A percentile compares a stretch with the other conserved stretches of the same genome.
phyloP scores from a whole-genome alignment of 2,888 invertebrate species.

The Cerastoderma edule region DNA sequence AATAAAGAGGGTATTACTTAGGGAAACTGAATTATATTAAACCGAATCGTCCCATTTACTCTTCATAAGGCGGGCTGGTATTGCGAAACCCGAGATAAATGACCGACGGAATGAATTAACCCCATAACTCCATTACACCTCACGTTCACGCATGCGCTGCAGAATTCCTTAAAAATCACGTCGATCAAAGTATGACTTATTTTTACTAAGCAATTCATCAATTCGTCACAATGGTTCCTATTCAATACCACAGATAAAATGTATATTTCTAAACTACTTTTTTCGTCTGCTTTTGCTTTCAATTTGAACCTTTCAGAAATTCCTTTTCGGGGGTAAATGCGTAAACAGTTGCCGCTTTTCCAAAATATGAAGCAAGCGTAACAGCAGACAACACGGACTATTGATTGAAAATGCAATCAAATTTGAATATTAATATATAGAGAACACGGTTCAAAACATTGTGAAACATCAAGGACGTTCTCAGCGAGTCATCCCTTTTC shows the following conservation, averaged over 20 bases:
- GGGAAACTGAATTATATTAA: conserved; percentile 65
- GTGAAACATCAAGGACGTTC: no score
- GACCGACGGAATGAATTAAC: conserved; percentile 21
- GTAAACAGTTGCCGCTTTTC: no score
- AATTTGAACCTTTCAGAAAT: no score
- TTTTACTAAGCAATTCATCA: neutral
- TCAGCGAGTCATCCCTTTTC: no score
- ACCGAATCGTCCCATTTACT: conserved; percentile 55
- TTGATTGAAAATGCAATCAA: no score
- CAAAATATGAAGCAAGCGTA: no score
- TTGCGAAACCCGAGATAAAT: conserved; percentile 50
- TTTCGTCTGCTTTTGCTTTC: no score
- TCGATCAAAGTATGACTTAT: neutral
- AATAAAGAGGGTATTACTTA: conserved; percentile 61
- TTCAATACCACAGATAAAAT: neutral
- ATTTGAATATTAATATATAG: no score
- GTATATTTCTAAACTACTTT: neutral
- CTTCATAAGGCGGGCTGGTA: conserved; percentile 49
- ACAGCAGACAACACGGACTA: no score
- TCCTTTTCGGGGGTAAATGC: no score
- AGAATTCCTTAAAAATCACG: neutral
- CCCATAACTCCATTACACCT: neutral
- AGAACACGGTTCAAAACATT: no score
- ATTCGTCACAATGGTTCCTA: neutral
- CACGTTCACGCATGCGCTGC: neutral